phyloP scores from a whole-genome alignment of 2,888 invertebrate species.

The Sphaerophoria taeniata region DNA sequence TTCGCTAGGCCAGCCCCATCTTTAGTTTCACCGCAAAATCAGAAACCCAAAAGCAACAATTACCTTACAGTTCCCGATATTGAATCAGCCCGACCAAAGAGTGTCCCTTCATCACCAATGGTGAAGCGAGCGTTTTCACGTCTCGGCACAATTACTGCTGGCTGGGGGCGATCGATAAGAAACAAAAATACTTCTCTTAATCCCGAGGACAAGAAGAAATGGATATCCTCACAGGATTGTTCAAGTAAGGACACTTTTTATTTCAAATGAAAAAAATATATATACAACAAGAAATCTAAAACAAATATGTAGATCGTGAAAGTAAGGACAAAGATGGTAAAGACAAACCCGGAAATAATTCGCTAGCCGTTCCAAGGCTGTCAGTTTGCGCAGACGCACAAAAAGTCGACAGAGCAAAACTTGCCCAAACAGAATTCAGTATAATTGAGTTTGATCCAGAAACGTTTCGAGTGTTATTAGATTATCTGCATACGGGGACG shows the following conservation, averaged over 20 bases:
- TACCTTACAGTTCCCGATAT: constrained; percentile 96
- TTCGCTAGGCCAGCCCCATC: constrained; percentile 93
- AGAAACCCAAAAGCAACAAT: constrained; percentile 95
- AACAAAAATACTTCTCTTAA: constrained; percentile 93
- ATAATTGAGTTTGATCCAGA: constrained; percentile 98
- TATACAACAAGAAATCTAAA: neutral
- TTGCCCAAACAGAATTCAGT: constrained; percentile 97
- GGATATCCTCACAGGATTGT: constrained; percentile 96
- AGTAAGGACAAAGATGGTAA: constrained; percentile 91
- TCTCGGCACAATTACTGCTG: constrained; percentile 94
- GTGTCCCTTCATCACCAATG: constrained; percentile 97
- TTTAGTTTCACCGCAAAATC: constrained; percentile 92
- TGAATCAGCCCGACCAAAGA: constrained; percentile 93
- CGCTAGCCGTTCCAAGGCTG: constrained; percentile 92
- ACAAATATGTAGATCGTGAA: constrained; percentile 87
- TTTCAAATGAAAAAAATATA: neutral
- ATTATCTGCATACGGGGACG: constrained; percentile 96
- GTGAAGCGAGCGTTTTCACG: constrained; percentile 96
- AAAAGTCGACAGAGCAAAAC: constrained; percentile 95
- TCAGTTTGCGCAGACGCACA: constrained; percentile 97
- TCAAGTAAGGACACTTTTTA: constrained; percentile 87
- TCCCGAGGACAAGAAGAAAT: constrained; percentile 95
- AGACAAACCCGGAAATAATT: constrained; percentile 88
- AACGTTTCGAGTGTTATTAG: constrained; percentile 94
- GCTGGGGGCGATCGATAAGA: constrained; percentile 94